Evolutionary conservation across 2,797 vertebrate genomes (phyloP), one percentile per base, ranked within the genome.

Genomic region (Spea hammondii): DNA sequence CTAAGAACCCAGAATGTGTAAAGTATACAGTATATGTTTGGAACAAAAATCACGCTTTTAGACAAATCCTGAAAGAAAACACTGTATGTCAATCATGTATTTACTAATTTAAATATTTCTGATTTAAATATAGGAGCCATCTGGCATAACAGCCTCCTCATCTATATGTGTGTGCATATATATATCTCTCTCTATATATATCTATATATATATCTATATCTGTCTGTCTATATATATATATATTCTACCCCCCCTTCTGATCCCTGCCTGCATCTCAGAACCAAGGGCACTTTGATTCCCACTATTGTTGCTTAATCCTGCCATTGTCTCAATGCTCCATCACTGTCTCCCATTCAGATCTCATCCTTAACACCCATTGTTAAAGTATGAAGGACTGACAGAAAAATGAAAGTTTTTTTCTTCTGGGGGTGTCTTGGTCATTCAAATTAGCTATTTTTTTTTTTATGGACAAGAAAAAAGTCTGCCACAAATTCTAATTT

Each of bases 231-330:
- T 13, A 17, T 17, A 17, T 17, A 17, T 17, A 54, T 46, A 65
- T 11, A 10, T 10, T 44, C 32, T 77, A 79, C 10, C 59, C n/a
- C 65, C 72, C 66, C 75, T 44, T 68, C 65, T 75, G 32, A 32
- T 32, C 32, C 32, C 32, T 32, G 32, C n/a, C 50, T 50, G 65
- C 77, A 74, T 76, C 72, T 80, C 72, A 65, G 57, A 75, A 71
- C 72, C 72, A 70, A 59, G n/a, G 57, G 68, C 64, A 13, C 74
- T 76, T 76, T 72, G 50, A 71, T 81, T 81, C 64, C 64, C 72
- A 72, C 74, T 77, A 81, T 81, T 81, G 79, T 81, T 57, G 67
- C 70, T 57, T 81, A 81, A 81, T 81, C 79, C 79, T 62, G 59
- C 53, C 79, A 77, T 81, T 77, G 50, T 82, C 65, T 84, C 66